Conservation (phyloP, 2,797 vertebrate genomes). For the Gymnothorax reevesii region DNA sequence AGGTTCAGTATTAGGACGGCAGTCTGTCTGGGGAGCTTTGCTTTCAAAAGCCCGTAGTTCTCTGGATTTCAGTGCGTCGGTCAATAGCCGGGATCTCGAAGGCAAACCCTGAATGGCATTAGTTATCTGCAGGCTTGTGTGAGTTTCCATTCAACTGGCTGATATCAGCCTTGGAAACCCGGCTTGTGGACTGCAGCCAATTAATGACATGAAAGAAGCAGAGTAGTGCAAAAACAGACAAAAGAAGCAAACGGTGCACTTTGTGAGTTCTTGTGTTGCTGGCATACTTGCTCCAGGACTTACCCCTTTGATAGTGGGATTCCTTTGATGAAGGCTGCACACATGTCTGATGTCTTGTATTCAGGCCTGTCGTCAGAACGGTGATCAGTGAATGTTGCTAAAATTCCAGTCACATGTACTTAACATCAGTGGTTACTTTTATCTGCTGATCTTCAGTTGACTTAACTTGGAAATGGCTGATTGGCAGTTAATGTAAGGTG, state of each 20-base stretch:
- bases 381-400: too few species aligned
- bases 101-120: not conserved
- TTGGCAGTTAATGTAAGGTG: not conserved
- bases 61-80: not conserved
- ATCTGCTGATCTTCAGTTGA: not conserved
- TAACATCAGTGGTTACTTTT: not conserved
- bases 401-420: not conserved
- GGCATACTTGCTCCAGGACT: not conserved
- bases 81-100: not conserved
- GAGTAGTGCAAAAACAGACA: not conserved
- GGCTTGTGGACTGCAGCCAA: not conserved
- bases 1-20: not conserved
- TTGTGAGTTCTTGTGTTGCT: not conserved
- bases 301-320: not conserved
- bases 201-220: not conserved
- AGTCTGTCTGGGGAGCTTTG: not conserved
- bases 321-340: not conserved
- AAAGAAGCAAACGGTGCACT: not conserved
- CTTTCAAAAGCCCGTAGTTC: not conserved
- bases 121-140: not conserved
- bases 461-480: not conserved
- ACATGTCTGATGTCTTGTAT: too few species aligned
- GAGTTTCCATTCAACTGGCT: not conserved
- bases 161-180: not conserved
- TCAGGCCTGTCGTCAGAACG: too few species aligned